A percentile compares a stretch with the other conserved stretches of the same genome.
Evolutionary conservation across 2,888 invertebrate genomes (phyloP).

Genomic region (Thelaira solivaga): DNA sequence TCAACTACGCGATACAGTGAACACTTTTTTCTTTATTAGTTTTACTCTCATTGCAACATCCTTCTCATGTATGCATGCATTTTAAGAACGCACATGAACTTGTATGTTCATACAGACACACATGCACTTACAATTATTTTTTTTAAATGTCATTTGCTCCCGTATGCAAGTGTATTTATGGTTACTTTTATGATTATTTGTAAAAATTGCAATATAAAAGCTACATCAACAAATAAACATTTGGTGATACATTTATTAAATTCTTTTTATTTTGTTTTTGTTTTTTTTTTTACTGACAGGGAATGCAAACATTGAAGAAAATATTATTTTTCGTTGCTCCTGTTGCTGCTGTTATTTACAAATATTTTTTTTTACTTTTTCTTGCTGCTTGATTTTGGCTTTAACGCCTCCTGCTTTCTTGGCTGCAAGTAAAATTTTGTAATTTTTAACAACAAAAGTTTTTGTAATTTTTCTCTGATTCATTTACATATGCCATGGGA

Average conservation of each 20-base stretch:
- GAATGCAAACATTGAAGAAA: background rate
- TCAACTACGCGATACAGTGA: background rate
- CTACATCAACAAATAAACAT: background rate
- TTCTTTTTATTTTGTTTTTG: background rate
- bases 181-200: slow-evolving; percentile 42
- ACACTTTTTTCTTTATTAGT: background rate
- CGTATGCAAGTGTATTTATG: slow-evolving; percentile 28
- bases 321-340: slow-evolving; percentile 4
- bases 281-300: background rate
- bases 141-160: slow-evolving; percentile 29
- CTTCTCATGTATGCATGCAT: background rate
- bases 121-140: too few species aligned
- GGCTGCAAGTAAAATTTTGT: too few species aligned
- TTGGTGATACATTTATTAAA: slow-evolving; percentile 16
- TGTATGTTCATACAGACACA: too few species aligned
- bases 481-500: too few species aligned
- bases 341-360: background rate
- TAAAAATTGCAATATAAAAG: background rate
- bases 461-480: too few species aligned
- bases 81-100: too few species aligned
- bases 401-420: too few species aligned
- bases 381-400: background rate
- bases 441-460: too few species aligned
- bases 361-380: background rate
- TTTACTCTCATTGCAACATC: background rate